A percentile compares a stretch with the other conserved stretches of the same genome.
phyloP scores from a whole-genome alignment of 2,797 vertebrate genomes.

The Acanthiza pusilla region DNA sequence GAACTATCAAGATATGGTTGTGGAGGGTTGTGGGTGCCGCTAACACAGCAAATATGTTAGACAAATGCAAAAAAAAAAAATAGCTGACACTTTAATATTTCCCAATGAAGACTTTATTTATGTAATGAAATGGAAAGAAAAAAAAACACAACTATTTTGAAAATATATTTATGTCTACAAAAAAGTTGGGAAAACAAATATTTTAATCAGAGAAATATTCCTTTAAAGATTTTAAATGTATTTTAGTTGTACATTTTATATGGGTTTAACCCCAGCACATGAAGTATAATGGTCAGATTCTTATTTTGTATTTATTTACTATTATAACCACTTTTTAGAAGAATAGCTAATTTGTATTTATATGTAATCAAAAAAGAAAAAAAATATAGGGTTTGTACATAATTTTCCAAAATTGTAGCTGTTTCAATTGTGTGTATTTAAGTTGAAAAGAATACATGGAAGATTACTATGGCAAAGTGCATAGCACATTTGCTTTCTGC shows the following conservation, averaged over 20 bases:
- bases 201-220: slow-evolving; percentile 99
- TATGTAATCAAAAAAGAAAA: slow-evolving; percentile 87
- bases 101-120: slow-evolving; percentile 99
- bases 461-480: slow-evolving; percentile 81
- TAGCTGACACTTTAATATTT: slow-evolving; percentile 90
- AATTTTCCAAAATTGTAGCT: slow-evolving; percentile 79
- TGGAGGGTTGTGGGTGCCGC: slow-evolving; percentile 97
- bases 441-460: slow-evolving; percentile 77
- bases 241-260: slow-evolving; percentile 99
- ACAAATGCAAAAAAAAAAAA: slow-evolving; percentile 45
- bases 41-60: slow-evolving; percentile 77
- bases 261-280: slow-evolving; percentile 98
- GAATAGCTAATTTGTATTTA: slow-evolving; percentile 99
- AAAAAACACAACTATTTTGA: slow-evolving; percentile 91
- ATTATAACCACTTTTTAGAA: slow-evolving; percentile 99
- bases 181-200: slow-evolving; percentile 97
- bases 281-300: slow-evolving; percentile 99
- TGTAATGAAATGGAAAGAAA: slow-evolving; percentile 87
- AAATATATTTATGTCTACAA: slow-evolving; percentile 99
- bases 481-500: slow-evolving; percentile 80
- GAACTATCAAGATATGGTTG: slow-evolving; percentile 99
- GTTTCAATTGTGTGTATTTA: slow-evolving; percentile 80
- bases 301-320: slow-evolving; percentile 99
- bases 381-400: slow-evolving; percentile 86
- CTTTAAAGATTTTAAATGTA: slow-evolving; percentile 96